These are phyloP conservation scores for Maconellicoccus hirsutus DNA, from an alignment of 1,140 invertebrate genomes.

Conservation along the genomic window DNA sequence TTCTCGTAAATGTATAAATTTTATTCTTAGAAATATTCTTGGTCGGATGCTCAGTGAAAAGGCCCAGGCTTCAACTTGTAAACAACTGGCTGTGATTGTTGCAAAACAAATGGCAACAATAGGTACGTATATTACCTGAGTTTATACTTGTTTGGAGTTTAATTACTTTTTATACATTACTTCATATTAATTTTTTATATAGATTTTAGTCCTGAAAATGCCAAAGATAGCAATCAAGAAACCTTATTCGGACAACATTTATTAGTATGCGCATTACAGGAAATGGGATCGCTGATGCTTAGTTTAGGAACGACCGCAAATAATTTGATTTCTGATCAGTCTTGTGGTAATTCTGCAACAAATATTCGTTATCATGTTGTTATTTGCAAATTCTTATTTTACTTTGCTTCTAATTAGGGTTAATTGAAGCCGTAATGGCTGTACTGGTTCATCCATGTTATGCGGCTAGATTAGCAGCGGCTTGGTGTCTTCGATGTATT, in stretches of 20 bases:
- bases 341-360: constrained; percentile 59
- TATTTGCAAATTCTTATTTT: not conserved
- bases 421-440: constrained; percentile 52
- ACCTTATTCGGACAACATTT: constrained; percentile 88
- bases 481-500: constrained; percentile 86
- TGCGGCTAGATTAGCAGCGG: constrained; percentile 79
- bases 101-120: constrained; percentile 91
- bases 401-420: constrained; percentile 28
- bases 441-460: constrained; percentile 87
- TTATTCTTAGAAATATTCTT: constrained; percentile 80
- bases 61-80: constrained; percentile 87
- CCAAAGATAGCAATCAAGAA: constrained; percentile 78
- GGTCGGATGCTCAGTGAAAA: constrained; percentile 92
- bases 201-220: constrained; percentile 81
- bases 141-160: constrained; percentile 16
- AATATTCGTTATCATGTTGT: constrained; percentile 27
- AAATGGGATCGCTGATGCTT: constrained; percentile 72
- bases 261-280: constrained; percentile 84
- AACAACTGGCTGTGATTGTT: constrained; percentile 85
- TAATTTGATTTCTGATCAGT: constrained; percentile 74
- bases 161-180: not conserved
- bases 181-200: constrained; percentile 25
- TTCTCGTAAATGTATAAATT: constrained; percentile 92
- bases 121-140: constrained; percentile 35
- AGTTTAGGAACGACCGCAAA: constrained; percentile 84